phyloP scores from a whole-genome alignment of 2,888 invertebrate genomes.

The Mesodorylaimus sp. region DNA sequence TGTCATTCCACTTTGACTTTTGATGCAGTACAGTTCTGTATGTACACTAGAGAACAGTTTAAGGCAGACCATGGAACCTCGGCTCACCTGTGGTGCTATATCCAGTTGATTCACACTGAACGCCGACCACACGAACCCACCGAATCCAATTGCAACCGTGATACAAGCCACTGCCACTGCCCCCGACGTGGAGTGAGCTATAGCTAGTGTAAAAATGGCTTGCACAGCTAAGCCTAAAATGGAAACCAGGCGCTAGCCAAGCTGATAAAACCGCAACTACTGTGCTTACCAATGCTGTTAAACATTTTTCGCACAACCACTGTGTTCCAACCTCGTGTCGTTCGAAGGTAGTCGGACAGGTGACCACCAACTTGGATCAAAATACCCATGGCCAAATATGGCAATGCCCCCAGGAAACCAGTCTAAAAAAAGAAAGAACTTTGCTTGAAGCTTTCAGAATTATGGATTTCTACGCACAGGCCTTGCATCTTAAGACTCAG shows the following conservation, averaged over 20 bases:
- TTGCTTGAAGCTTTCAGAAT: too few relatives aligned
- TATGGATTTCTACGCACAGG: too few relatives aligned
- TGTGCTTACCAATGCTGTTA: constrained; percentile 49
- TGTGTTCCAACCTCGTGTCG: constrained; percentile 46
- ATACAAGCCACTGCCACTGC: constrained; percentile 56
- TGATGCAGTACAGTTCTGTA: too few relatives aligned
- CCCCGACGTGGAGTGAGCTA: constrained; percentile 52
- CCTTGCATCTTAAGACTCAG: too few relatives aligned
- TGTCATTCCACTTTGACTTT: too few relatives aligned
- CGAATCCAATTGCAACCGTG: constrained; percentile 67
- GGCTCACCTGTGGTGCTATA: constrained; percentile 56
- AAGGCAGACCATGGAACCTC: background rate
- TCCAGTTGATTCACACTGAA: constrained; percentile 61
- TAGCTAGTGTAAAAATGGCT: constrained; percentile 64
- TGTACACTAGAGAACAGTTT: too few relatives aligned
- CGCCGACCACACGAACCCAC: constrained; percentile 76
- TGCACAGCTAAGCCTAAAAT: constrained; percentile 48
- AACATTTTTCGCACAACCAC: constrained; percentile 49
- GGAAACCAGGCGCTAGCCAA: too few relatives aligned
- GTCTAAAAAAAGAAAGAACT: constrained; percentile 45
- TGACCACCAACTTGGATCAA: constrained; percentile 60
- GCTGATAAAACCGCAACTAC: too few relatives aligned
- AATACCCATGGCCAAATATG: constrained; percentile 69
- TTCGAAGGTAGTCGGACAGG: constrained; percentile 56
- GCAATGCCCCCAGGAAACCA: constrained; percentile 63